phyloP scores from a whole-genome alignment of 2,797 vertebrate genomes.

The Odontamblyopus rebecca region DNA sequence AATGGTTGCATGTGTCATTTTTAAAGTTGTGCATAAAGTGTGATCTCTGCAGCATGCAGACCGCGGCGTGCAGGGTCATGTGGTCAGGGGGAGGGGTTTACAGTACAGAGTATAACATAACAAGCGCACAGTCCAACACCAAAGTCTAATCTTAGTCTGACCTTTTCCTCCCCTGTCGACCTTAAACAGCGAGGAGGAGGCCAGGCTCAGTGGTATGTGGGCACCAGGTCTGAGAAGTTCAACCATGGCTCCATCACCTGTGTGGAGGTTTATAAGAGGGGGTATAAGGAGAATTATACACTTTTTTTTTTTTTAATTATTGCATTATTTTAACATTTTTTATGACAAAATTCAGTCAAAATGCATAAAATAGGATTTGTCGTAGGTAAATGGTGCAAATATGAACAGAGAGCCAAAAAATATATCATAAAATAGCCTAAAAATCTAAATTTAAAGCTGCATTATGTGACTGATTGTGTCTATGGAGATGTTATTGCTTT shows the following conservation, averaged over 20 bases:
- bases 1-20: too few species aligned
- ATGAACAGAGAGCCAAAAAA: background rate
- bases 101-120: slow-evolving; percentile 37
- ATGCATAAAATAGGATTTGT: background rate
- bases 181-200: slow-evolving; percentile 61
- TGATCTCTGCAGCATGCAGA: background rate
- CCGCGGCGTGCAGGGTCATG: slow-evolving; percentile 15
- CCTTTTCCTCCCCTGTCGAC: slow-evolving; percentile 74
- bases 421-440: too few species aligned
- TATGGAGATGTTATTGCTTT: too few species aligned
- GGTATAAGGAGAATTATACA: too few species aligned
- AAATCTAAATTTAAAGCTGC: too few species aligned
- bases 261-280: too few species aligned
- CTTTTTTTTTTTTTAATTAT: too few species aligned
- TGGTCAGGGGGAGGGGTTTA: slow-evolving; percentile 37
- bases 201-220: slow-evolving; percentile 33
- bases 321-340: too few species aligned
- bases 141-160: slow-evolving; percentile 69
- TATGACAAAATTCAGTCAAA: too few species aligned
- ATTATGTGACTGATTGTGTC: too few species aligned
- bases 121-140: slow-evolving; percentile 8
- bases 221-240: slow-evolving; percentile 36
- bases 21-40: background rate
- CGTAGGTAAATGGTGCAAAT: background rate
- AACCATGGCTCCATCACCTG: slow-evolving; percentile 42